Evolutionary conservation across 92 coral and sea anemone species (phyloP), one percentile per base, ranked within the genome.

Genomic region (Phenganax marumi): DNA sequence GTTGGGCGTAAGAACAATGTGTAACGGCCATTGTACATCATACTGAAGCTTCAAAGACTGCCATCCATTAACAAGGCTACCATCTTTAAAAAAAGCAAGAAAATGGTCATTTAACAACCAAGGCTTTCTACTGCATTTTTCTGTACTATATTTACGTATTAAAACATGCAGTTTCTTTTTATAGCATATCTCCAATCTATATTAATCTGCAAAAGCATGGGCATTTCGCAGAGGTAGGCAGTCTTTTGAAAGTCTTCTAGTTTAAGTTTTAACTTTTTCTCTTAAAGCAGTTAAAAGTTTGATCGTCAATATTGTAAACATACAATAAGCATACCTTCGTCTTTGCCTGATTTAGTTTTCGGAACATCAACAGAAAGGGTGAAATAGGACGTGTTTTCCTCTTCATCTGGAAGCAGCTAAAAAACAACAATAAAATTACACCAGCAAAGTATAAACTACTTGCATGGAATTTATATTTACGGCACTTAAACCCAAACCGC

Each of bases 11-110:
- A 96, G 91, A 16, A 96, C 90, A 66, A 96, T 89, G 81, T 96
- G 97, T 54, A 96, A 73, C 8, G 99, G 99, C 99, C 99, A 96
- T 83, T 89, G 92, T 1, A 96, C 99, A 26, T 91, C 83, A 76
- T 96, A 96, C 23, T 96, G 88, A 23, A 96, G 81, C 19, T 73
- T 84, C 25, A 96, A 78, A 52, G 92, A 96, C 57, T 92, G 91
- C 99, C 99, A 96, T 7, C 99, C 99, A 62, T 90, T 89, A 18
- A 91, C 70, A 12, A 96, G 85, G 22, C 64, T 66, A 16, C 68
- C 79, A 24, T 82, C 83, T 75, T 10, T 25, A 66, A 22, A 33
- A 64, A 85, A 87, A 51, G 55, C 86, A 52, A 56, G 3, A 56
- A 84, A 54, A 48, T 83, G 87, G 65, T 81, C 80, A 83, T 47